Conservation (phyloP, 2,797 vertebrate genomes). For the Carduelis carduelis region DNA sequence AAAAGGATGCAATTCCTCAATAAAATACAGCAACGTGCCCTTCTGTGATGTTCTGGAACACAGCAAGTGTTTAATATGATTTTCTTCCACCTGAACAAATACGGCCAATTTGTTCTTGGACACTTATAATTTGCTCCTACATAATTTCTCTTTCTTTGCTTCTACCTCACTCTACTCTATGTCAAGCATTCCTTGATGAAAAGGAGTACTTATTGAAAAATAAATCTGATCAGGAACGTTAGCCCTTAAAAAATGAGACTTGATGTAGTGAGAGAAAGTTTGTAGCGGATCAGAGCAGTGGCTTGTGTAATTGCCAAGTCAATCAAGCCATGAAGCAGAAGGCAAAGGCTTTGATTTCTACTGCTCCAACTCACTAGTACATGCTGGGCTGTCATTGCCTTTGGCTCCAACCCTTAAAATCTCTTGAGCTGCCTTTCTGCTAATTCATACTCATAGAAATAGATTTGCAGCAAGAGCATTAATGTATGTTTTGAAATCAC, state of each 20-base stretch:
- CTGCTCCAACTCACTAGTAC: neutral
- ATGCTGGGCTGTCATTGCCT: neutral
- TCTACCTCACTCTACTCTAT: neutral
- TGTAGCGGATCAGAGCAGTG: neutral
- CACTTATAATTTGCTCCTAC: neutral
- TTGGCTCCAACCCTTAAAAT: neutral
- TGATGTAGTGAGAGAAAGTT: neutral
- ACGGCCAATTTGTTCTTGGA: neutral
- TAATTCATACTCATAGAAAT: neutral
- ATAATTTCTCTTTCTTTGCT: neutral
- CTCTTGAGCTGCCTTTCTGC: neutral
- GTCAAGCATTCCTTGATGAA: neutral
- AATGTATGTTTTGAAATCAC: conserved; percentile 10
- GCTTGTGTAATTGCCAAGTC: conserved; percentile 41
- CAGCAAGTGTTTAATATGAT: neutral
- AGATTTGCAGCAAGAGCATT: neutral
- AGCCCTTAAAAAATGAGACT: conserved; percentile 31
- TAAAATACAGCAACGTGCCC: neutral
- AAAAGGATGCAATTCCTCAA: neutral
- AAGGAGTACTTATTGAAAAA: neutral
- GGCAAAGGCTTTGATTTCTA: conserved; percentile 28
- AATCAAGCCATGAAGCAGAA: conserved; percentile 22
- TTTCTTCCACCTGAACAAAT: neutral
- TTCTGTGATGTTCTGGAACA: neutral
- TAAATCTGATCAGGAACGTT: neutral